Conservation (phyloP, 2,888 invertebrate species). For the Amphipyra tragopoginis region DNA sequence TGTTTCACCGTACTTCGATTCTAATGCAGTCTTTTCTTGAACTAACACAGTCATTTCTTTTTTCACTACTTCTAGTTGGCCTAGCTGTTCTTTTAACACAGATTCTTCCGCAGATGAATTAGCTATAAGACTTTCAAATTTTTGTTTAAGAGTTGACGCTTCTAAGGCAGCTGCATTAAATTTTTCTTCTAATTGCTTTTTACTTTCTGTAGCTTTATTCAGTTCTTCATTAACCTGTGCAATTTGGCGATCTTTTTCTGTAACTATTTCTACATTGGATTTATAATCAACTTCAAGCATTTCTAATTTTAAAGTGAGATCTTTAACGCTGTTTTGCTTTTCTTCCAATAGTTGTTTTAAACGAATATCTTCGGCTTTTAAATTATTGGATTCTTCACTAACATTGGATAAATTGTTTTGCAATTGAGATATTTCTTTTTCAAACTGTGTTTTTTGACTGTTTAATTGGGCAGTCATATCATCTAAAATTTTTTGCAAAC, state of each 20-base stretch:
- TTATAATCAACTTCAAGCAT: conserved; percentile 85
- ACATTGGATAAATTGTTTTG: conserved; percentile 71
- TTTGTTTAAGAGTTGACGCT: conserved; percentile 78
- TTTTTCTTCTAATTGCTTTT: conserved; percentile 85
- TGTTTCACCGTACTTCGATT: conserved; percentile 73
- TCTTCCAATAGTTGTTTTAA: conserved; percentile 75
- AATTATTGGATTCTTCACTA: conserved; percentile 73
- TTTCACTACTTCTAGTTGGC: conserved; percentile 76
- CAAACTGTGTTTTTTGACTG: conserved; percentile 79
- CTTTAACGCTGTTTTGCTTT: conserved; percentile 81
- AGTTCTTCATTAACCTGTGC: conserved; percentile 78
- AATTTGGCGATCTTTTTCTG: conserved; percentile 87
- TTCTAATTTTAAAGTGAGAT: conserved; percentile 81
- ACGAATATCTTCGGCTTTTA: conserved; percentile 71
- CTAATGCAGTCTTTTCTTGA: conserved; percentile 78
- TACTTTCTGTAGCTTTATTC: conserved; percentile 78
- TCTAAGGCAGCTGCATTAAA: conserved; percentile 79
- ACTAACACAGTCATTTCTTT: conserved; percentile 74
- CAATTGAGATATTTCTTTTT: conserved; percentile 78
- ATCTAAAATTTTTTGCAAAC: conserved; percentile 83
- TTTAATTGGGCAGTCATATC: conserved; percentile 84
- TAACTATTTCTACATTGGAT: conserved; percentile 82
- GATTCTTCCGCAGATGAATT: conserved; percentile 83
- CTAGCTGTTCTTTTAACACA: conserved; percentile 79
- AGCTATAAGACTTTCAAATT: conserved; percentile 81